phyloP scores from a whole-genome alignment of 2,797 vertebrate genomes.

The Syngnathus acus region DNA sequence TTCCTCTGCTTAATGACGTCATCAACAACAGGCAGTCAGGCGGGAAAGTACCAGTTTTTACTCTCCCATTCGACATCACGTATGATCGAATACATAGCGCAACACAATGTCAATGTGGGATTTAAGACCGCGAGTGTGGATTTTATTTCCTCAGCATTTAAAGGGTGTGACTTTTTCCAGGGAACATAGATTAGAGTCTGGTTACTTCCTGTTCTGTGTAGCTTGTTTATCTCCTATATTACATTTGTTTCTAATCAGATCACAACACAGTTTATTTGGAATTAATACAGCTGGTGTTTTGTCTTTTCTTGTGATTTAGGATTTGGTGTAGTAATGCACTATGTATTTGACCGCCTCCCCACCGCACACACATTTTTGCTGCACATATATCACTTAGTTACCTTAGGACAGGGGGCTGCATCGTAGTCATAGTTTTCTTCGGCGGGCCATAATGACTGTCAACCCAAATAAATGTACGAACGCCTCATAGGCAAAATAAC shows the following conservation, averaged over 20 bases:
- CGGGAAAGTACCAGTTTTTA: not conserved
- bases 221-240: conserved; percentile 3
- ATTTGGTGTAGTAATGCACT: not conserved
- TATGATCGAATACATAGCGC: not conserved
- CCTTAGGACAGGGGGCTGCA: not conserved
- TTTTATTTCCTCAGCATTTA: not conserved
- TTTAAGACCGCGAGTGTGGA: not conserved
- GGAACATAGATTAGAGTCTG: not conserved
- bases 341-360: not conserved
- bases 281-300: not conserved
- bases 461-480: too few relatives aligned
- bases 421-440: too few relatives aligned
- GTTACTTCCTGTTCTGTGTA: conserved; percentile 1
- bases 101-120: not conserved
- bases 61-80: not conserved
- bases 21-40: not conserved
- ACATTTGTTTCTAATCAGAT: not conserved
- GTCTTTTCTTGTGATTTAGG: not conserved
- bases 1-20: not conserved
- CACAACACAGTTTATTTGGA: conserved; percentile 2
- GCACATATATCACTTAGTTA: not conserved
- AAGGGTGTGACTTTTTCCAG: not conserved
- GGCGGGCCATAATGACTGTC: too few relatives aligned
- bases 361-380: not conserved
- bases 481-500: too few relatives aligned